These are phyloP conservation scores for Patiria miniata DNA, from an alignment of 35 echinoderm and acorn worm genomes.

Conservation along the genomic window DNA sequence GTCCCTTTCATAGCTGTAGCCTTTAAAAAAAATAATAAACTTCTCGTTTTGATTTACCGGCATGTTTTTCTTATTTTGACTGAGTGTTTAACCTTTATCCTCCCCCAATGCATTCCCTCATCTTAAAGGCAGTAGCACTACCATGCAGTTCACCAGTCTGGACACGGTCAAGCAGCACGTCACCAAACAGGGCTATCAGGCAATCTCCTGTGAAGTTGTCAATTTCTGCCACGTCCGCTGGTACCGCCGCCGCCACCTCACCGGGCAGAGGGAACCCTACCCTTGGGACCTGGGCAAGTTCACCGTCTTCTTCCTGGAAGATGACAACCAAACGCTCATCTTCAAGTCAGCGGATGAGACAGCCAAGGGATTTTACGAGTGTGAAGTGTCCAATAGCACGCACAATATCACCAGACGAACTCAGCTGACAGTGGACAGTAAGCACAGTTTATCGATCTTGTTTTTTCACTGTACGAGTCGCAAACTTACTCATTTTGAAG, in stretches of 20 bases:
- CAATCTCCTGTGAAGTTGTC: background rate
- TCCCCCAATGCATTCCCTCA: too few species aligned
- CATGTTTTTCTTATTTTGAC: too few species aligned
- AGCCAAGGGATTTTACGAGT: background rate
- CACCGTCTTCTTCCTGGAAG: background rate
- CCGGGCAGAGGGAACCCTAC: background rate
- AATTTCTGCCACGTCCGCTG: constrained; percentile 34
- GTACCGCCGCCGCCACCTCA: background rate
- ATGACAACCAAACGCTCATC: background rate
- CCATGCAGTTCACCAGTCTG: background rate
- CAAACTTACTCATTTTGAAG: too few species aligned
- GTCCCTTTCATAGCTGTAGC: too few species aligned
- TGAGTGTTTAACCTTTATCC: too few species aligned
- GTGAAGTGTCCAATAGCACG: background rate
- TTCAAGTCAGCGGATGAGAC: background rate
- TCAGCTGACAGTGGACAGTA: background rate
- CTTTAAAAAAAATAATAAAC: too few species aligned
- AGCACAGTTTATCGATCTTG: too few species aligned
- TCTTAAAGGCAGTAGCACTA: too few species aligned
- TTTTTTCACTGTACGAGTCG: too few species aligned
- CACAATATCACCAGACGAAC: background rate
- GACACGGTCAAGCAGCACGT: background rate
- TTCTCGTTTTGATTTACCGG: too few species aligned
- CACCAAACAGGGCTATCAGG: background rate
- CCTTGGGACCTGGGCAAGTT: background rate